A percentile compares a stretch with the other conserved stretches of the same genome.
These are phyloP conservation scores for Rhadinocentrus ornatus DNA, from an alignment of 2,797 vertebrate species.

Conservation along the genomic window DNA sequence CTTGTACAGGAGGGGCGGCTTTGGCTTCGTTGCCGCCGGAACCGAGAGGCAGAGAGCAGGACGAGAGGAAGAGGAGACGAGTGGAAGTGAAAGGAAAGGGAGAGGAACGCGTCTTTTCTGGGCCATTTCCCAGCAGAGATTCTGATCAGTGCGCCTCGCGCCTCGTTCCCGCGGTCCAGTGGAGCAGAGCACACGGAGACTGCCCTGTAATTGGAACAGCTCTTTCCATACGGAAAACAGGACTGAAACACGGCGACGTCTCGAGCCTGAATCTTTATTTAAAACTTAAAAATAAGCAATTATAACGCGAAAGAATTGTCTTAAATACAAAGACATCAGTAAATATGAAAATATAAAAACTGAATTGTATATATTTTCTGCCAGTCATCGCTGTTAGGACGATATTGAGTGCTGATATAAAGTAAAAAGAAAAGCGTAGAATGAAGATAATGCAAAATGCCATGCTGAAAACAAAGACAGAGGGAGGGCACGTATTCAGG, in stretches of 20 bases:
- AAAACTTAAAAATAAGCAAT: slow-evolving; percentile 33
- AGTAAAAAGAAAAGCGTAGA: slow-evolving; percentile 74
- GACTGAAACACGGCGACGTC: slow-evolving; percentile 4
- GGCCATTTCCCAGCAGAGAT: slow-evolving; percentile 63
- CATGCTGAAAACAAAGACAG: slow-evolving; percentile 80
- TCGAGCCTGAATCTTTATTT: slow-evolving; percentile 12
- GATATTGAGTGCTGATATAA: slow-evolving; percentile 68
- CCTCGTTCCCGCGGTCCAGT: slow-evolving; percentile 65
- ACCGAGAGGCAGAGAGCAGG: slow-evolving; percentile 61
- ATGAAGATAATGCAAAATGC: slow-evolving; percentile 82
- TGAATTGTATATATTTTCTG: slow-evolving; percentile 17
- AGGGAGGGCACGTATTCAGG: slow-evolving; percentile 80
- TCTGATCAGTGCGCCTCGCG: slow-evolving; percentile 55
- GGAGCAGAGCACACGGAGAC: slow-evolving; percentile 64
- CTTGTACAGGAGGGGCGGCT: slow-evolving; percentile 55
- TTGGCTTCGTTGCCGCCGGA: slow-evolving; percentile 46
- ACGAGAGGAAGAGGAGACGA: slow-evolving; percentile 39
- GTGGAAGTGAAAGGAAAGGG: slow-evolving; percentile 7
- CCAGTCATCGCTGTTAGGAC: slow-evolving; percentile 38
- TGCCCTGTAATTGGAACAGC: slow-evolving; percentile 69
- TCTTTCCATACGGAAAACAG: slow-evolving; percentile 55
- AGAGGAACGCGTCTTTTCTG: slow-evolving; percentile 35
- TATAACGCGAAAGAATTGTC: slow-evolving; percentile 38
- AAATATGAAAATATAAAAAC: slow-evolving; percentile 42
- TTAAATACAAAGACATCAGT: slow-evolving; percentile 22